These are phyloP conservation scores for Linurgus olivaceus DNA, from an alignment of 2,797 vertebrate genomes.

Conservation along the genomic window DNA sequence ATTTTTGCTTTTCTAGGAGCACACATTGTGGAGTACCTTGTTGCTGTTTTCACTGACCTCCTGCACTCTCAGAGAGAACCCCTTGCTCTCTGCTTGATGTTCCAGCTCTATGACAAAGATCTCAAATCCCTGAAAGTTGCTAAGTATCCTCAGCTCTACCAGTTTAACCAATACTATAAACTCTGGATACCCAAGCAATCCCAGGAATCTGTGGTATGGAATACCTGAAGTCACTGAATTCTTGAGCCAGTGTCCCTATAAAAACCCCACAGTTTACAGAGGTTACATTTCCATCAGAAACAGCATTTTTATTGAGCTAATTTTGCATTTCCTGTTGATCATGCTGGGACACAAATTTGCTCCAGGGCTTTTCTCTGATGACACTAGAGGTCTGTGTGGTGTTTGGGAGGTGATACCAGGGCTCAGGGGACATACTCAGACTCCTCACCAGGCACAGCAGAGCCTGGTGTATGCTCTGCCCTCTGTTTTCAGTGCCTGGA, in stretches of 20 bases:
- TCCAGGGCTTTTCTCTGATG: neutral
- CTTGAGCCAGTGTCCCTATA: neutral
- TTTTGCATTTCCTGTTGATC: neutral
- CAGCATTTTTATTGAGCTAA: neutral
- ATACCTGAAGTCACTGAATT: neutral
- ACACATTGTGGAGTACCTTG: slow-evolving; percentile 79
- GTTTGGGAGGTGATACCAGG: neutral
- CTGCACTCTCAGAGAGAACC: slow-evolving; percentile 93
- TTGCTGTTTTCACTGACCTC: slow-evolving; percentile 84
- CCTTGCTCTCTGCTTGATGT: slow-evolving; percentile 86
- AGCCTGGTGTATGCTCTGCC: neutral
- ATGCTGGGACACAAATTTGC: accelerated
- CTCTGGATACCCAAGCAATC: slow-evolving; percentile 86
- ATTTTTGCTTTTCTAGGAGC: slow-evolving; percentile 53
- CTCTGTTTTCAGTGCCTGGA: neutral
- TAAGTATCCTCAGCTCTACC: slow-evolving; percentile 66
- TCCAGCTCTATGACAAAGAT: slow-evolving; percentile 88
- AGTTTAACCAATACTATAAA: slow-evolving; percentile 85
- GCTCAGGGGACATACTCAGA: neutral
- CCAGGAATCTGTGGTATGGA: slow-evolving; percentile 79
- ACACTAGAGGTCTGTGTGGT: neutral
- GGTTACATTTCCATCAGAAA: neutral
- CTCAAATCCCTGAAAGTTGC: slow-evolving; percentile 56
- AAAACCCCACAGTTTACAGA: neutral
- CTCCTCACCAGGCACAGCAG: neutral